Conservation (phyloP, 2,113 vertebrate genomes). For the Corydoras maculifer region DNA sequence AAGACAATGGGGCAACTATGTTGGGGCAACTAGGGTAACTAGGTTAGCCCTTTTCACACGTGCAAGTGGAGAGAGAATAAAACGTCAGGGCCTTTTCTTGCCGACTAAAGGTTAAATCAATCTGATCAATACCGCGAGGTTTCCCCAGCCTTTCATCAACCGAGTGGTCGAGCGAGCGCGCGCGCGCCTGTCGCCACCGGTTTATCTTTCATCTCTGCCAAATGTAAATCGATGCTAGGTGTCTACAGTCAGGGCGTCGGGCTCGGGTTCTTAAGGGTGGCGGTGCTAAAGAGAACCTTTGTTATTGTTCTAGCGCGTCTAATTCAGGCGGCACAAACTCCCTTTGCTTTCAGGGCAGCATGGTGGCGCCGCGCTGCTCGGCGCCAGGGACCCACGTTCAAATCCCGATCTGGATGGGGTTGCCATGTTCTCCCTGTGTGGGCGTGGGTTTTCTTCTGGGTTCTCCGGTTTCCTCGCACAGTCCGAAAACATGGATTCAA, state of each 20-base stretch:
- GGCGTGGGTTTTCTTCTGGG: too few relatives aligned
- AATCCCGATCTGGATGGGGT: too few relatives aligned
- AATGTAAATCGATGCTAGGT: constrained; percentile 68
- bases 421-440: too few relatives aligned
- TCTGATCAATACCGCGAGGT: constrained; percentile 73
- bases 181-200: constrained; percentile 55
- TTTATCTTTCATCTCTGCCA: constrained; percentile 65
- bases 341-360: too few relatives aligned
- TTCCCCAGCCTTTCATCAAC: constrained; percentile 72
- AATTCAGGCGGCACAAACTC: too few relatives aligned
- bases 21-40: too few relatives aligned
- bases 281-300: not conserved
- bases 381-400: too few relatives aligned
- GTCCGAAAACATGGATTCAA: too few relatives aligned
- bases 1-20: too few relatives aligned
- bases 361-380: too few relatives aligned
- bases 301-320: too few relatives aligned
- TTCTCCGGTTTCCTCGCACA: too few relatives aligned
- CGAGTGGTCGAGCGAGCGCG: constrained; percentile 55
- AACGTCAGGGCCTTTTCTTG: constrained; percentile 69
- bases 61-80: constrained; percentile 54
- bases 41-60: constrained; percentile 56
- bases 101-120: constrained; percentile 75
- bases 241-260: constrained; percentile 16
- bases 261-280: not conserved